Evolutionary conservation across 1,140 invertebrate species (phyloP).

Genomic region (Ephestia elutella): DNA sequence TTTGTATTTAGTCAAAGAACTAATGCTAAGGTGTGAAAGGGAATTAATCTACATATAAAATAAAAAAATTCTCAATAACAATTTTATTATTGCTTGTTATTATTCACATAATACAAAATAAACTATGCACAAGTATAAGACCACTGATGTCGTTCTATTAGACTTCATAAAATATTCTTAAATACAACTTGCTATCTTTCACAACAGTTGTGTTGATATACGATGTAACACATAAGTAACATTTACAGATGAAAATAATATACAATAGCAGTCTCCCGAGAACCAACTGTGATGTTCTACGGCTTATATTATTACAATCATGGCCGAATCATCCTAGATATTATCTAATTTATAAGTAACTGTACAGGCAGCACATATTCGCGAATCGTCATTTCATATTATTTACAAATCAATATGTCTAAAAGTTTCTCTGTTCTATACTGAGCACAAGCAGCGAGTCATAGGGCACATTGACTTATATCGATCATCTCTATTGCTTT

Average conservation of each 20-base stretch:
- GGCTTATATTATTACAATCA: conserved; percentile 44
- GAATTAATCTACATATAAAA: conserved; percentile 22
- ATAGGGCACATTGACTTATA: background rate
- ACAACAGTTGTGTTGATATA: conserved; percentile 34
- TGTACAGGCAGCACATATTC: conserved; percentile 58
- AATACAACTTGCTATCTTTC: conserved; percentile 48
- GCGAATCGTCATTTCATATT: conserved; percentile 49
- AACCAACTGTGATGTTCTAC: conserved; percentile 60
- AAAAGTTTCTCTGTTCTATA: background rate
- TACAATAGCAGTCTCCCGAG: conserved; percentile 49
- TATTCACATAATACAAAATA: conserved; percentile 77
- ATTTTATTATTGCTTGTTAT: conserved; percentile 74
- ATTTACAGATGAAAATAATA: conserved; percentile 42
- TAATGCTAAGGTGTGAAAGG: too few species aligned
- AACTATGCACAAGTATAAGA: conserved; percentile 75
- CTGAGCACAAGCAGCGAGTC: background rate
- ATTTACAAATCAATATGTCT: conserved; percentile 41
- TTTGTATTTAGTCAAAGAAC: too few species aligned
- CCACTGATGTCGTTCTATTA: conserved; percentile 62
- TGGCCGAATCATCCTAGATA: conserved; percentile 53
- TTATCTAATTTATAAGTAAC: conserved; percentile 53
- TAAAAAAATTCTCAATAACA: conserved; percentile 60
- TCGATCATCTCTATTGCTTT: too few species aligned
- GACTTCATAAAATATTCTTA: conserved; percentile 65
- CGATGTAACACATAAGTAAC: conserved; percentile 30